Evolutionary conservation across 2,797 vertebrate genomes (phyloP).

Genomic region (Scomberomorus guttatus): DNA sequence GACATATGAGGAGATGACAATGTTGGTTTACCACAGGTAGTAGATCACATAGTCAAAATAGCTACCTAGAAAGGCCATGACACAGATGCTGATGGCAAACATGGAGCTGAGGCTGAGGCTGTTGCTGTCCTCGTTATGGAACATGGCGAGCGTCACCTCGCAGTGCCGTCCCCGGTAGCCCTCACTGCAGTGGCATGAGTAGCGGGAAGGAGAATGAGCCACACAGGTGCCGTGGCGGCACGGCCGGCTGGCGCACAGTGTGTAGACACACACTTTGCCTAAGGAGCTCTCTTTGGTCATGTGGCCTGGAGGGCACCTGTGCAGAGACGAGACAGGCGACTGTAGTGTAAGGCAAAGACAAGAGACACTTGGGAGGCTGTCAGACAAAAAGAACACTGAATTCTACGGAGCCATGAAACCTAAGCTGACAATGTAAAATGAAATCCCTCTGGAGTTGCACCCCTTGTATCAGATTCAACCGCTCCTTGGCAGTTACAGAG

Average conservation of each 20-base stretch:
- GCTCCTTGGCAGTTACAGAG: conserved; percentile 62
- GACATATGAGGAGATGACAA: background rate
- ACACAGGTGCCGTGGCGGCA: conserved; percentile 91
- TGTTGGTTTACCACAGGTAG: conserved; percentile 84
- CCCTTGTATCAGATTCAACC: conserved; percentile 65
- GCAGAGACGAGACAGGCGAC: conserved; percentile 22
- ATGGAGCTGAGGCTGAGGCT: conserved; percentile 92
- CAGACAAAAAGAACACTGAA: conserved; percentile 48
- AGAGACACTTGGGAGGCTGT: conserved; percentile 48
- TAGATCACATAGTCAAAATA: conserved; percentile 86
- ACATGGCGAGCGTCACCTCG: conserved; percentile 88
- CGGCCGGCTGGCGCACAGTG: conserved; percentile 87
- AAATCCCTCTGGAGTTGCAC: conserved; percentile 64
- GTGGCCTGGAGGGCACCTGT: conserved; percentile 91
- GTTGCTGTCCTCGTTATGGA: conserved; percentile 85
- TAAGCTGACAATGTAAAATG: conserved; percentile 63
- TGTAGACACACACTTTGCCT: conserved; percentile 88
- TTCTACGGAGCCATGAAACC: conserved; percentile 46
- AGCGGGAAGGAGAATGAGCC: conserved; percentile 87
- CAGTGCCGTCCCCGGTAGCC: conserved; percentile 90
- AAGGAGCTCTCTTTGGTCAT: conserved; percentile 86
- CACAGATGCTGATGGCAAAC: conserved; percentile 93
- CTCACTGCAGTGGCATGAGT: conserved; percentile 89
- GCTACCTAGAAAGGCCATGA: conserved; percentile 93
- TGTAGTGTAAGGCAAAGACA: conserved; percentile 28